Percentiles rank a stretch among this genome's conserved stretches.
These are phyloP conservation scores for Apeira syringaria DNA, from an alignment of 2,888 invertebrate species.

Conservation along the genomic window DNA sequence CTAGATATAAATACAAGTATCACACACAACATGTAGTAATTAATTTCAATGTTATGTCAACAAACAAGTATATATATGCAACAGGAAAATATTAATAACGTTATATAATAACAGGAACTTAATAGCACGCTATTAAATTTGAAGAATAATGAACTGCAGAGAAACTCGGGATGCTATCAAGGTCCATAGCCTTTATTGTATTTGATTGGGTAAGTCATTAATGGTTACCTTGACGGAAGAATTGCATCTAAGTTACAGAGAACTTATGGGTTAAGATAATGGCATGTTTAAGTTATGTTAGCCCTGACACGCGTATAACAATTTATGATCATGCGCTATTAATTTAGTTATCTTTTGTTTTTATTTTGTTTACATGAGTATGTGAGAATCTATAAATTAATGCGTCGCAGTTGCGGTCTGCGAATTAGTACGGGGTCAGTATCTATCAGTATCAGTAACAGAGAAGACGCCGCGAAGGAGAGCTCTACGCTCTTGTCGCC, in stretches of 20 bases:
- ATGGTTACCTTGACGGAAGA: not conserved
- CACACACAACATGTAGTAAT: too few relatives aligned
- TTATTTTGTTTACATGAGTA: conserved; percentile 16
- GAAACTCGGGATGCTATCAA: conserved; percentile 38
- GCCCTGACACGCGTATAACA: conserved; percentile 18
- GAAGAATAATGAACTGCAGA: conserved; percentile 6
- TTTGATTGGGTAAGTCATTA: not conserved
- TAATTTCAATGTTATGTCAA: too few relatives aligned
- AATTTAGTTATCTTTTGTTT: conserved; percentile 11
- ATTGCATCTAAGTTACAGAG: not conserved
- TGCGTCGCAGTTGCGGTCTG: conserved; percentile 9
- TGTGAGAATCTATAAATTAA: conserved; percentile 10
- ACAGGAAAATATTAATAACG: too few relatives aligned
- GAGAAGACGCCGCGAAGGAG: too few relatives aligned
- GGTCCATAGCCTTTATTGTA: conserved; percentile 16
- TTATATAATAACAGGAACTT: too few relatives aligned
- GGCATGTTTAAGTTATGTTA: conserved; percentile 2
- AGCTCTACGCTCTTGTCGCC: too few relatives aligned
- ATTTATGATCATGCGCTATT: conserved; percentile 12
- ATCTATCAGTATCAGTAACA: too few relatives aligned
- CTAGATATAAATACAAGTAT: too few relatives aligned
- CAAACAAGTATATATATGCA: not conserved
- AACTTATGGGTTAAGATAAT: conserved; percentile 10
- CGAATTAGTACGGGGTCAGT: conserved; percentile 19
- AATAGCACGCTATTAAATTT: too few relatives aligned